Percentiles rank a stretch among this genome's conserved stretches.
phyloP scores from a whole-genome alignment of 2,113 vertebrate genomes.

The Tinamus guttatus region DNA sequence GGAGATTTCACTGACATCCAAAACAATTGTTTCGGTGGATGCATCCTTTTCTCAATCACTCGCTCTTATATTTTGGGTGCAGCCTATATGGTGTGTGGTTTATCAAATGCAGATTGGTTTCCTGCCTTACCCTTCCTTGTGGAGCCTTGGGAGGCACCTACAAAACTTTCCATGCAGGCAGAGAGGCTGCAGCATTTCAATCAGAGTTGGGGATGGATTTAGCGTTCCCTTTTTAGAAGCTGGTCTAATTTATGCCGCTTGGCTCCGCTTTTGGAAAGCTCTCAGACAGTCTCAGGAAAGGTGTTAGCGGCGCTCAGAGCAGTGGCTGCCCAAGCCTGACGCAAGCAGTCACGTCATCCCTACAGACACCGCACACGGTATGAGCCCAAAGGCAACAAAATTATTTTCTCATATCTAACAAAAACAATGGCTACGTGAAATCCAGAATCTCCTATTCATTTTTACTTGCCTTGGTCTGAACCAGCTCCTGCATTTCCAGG shows the following conservation, averaged over 20 bases:
- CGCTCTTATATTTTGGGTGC: neutral
- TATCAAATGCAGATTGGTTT: too few relatives aligned
- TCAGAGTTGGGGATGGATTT: neutral
- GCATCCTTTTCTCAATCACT: neutral
- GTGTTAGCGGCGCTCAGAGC: neutral
- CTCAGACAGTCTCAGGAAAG: neutral
- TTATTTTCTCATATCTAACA: neutral
- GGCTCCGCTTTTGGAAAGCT: neutral
- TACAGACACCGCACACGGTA: neutral
- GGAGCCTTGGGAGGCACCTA: too few relatives aligned
- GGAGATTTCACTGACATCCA: neutral
- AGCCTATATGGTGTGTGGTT: neutral
- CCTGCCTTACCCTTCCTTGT: neutral
- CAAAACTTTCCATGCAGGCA: neutral
- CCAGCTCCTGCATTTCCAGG: neutral
- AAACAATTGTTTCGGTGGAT: neutral
- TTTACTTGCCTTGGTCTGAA: neutral
- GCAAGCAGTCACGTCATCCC: neutral
- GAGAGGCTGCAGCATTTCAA: neutral
- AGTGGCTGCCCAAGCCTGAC: fast-evolving
- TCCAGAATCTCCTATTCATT: neutral
- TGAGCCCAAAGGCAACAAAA: neutral
- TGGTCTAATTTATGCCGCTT: fast-evolving
- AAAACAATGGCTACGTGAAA: neutral
- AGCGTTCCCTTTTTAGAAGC: neutral